Conservation (phyloP, 2,113 vertebrate species). For the Phainopepla nitens region DNA sequence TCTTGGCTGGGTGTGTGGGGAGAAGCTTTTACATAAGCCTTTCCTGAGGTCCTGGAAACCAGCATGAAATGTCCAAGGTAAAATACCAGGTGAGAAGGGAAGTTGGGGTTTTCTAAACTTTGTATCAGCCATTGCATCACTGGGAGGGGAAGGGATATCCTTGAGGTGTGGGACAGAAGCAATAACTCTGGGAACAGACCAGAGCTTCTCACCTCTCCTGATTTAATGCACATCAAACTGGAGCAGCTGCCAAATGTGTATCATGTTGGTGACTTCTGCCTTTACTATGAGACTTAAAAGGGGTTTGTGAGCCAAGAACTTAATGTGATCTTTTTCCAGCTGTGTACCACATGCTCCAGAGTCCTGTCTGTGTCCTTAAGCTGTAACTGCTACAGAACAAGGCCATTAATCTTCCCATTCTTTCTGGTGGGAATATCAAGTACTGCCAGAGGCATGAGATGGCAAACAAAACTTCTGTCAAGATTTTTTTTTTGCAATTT, state of each 20-base stretch:
- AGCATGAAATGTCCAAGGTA: not conserved
- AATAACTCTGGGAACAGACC: not conserved
- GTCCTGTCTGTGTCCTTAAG: not conserved
- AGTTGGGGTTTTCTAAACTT: rapidly evolving
- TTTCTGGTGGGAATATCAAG: not conserved
- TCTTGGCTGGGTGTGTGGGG: not conserved
- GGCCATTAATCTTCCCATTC: not conserved
- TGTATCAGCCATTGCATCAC: rapidly evolving
- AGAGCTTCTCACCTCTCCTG: not conserved
- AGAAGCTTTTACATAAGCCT: not conserved
- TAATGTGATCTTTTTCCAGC: not conserved
- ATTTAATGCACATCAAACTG: not conserved
- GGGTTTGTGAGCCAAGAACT: not conserved
- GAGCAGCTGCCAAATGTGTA: not conserved
- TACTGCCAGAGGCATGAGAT: not conserved
- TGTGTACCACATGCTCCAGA: not conserved
- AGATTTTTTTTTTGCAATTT: not conserved
- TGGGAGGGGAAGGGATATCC: rapidly evolving
- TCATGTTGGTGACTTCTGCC: not conserved
- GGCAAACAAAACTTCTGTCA: not conserved
- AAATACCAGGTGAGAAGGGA: not conserved
- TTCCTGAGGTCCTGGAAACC: not conserved
- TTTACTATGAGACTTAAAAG: not conserved
- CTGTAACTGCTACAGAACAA: not conserved
- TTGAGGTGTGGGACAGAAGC: not conserved